Percentiles rank a stretch among this genome's conserved stretches.
phyloP scores from a whole-genome alignment of 2,113 vertebrate species.

The Maccullochella peelii region DNA sequence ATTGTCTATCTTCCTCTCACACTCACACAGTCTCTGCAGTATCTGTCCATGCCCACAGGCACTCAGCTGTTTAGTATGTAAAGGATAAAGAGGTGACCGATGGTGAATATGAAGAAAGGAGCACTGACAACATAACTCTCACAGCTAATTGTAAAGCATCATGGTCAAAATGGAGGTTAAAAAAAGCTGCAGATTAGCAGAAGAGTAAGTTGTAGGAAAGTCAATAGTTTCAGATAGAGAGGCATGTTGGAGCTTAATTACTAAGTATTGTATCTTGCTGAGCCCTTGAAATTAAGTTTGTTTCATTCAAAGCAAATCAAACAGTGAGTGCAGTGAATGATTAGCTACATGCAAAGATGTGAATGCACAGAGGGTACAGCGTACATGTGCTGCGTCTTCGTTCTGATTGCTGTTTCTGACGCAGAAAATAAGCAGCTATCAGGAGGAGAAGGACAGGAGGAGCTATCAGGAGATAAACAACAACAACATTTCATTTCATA shows the following conservation, averaged over 20 bases:
- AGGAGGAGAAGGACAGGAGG: neutral
- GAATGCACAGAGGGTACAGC: neutral
- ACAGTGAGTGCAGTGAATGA: constrained; percentile 31
- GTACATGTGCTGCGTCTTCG: constrained; percentile 9
- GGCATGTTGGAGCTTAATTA: constrained; percentile 53
- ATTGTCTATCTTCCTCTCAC: constrained; percentile 30
- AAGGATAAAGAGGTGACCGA: constrained; percentile 39
- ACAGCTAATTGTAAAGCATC: constrained; percentile 28
- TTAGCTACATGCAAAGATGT: constrained; percentile 19
- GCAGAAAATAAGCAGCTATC: constrained; percentile 43
- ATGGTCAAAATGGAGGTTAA: neutral
- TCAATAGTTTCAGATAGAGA: constrained; percentile 38
- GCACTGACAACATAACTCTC: constrained; percentile 21
- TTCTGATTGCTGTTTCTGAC: constrained; percentile 17
- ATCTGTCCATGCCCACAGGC: constrained; percentile 22
- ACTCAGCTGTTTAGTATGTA: constrained; percentile 46
- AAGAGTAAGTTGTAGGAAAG: constrained; percentile 19
- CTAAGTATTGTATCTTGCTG: constrained; percentile 41
- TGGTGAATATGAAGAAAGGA: constrained; percentile 6
- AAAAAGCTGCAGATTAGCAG: constrained; percentile 8
- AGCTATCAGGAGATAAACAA: constrained; percentile 55
- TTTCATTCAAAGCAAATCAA: constrained; percentile 48
- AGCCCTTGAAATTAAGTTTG: constrained; percentile 58
- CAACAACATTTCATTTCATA: constrained; percentile 45
- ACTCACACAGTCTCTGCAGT: constrained; percentile 6